Base-by-base conservation (phyloP, 2,113 vertebrate genomes). In the Budorcas taxicolor region DNA sequence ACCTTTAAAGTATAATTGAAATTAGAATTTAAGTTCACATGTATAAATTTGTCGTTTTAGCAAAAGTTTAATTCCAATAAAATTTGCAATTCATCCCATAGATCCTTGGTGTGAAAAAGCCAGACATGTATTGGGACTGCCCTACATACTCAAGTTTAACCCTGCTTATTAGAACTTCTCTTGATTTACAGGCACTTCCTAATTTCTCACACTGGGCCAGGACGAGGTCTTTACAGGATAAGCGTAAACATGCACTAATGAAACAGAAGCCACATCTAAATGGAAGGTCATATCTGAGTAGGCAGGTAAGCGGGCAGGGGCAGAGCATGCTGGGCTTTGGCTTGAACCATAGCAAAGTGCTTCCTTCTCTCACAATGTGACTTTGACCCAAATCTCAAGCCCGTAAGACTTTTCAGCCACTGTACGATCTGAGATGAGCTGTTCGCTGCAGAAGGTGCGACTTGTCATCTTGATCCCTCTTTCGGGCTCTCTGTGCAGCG, bases 11-110 rank as follows among this genome's bases (percentile, higher is more conserved):
- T 47, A 80, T 58, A 90, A 62, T 15, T 47, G 80, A 88, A 81
- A 96, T 87, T 17, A 64, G 84, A 89, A 29, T 50, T 96, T 45
- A 97, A 53, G 91, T 55, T 93, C 57, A 80, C 78, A 81, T 84
- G 58, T 67, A 88, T 78, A 84, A 93, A 94, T 53, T 12, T 45
- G 78, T 58, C 55, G 7, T 60, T 87, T 98, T 62, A 94, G 67
- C 40, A 2, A 12, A 86, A 31, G 33, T 67, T 92, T 50, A 67
- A 53, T 76, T 76, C 21, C 45, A 82, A 40, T 27, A 33, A 6
- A n/a, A 52, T 53, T 57, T 89, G 60, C 47, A 92, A 64, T 94
- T 91, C 52, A 4, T 17, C 91, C 52, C n/a, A 23, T 4, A 64
- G 87, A 50, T 60, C 5, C 40, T 95, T 74, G 57, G 53, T 23